A percentile compares a stretch with the other conserved stretches of the same genome.
Conservation (phyloP, 2,113 vertebrate species). For the Neoarius graeffei region DNA sequence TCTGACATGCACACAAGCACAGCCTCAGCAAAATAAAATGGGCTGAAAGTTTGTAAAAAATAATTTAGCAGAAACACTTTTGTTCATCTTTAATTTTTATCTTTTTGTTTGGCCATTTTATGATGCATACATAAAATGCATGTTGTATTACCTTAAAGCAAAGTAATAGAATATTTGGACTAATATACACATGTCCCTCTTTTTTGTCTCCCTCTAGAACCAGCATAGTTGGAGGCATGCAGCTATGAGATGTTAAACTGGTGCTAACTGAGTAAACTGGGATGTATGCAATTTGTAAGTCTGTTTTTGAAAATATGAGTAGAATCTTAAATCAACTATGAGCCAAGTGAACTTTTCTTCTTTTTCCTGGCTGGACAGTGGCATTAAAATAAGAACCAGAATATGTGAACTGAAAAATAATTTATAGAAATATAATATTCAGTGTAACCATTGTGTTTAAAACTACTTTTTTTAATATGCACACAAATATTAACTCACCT, state of each 20-base stretch:
- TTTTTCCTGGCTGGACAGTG: neutral
- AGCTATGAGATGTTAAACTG: neutral
- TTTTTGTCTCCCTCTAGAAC: neutral
- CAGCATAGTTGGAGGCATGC: neutral
- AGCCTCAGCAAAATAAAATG: slow-evolving; percentile 48
- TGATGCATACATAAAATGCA: neutral
- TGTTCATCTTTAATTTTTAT: neutral
- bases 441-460: neutral
- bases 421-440: neutral
- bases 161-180: neutral
- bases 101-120: neutral
- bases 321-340: neutral
- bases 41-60: neutral
- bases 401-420: neutral
- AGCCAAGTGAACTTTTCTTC: neutral
- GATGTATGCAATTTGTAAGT: neutral
- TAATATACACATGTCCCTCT: neutral
- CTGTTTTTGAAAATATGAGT: neutral
- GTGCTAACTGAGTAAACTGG: neutral
- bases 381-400: neutral
- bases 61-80: neutral
- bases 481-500: slow-evolving; percentile 74
- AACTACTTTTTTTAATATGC: neutral
- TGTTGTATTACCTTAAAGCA: neutral
- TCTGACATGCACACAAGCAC: slow-evolving; percentile 75